phyloP scores from a whole-genome alignment of 2,888 invertebrate species.

The Gnatocerus cornutus region DNA sequence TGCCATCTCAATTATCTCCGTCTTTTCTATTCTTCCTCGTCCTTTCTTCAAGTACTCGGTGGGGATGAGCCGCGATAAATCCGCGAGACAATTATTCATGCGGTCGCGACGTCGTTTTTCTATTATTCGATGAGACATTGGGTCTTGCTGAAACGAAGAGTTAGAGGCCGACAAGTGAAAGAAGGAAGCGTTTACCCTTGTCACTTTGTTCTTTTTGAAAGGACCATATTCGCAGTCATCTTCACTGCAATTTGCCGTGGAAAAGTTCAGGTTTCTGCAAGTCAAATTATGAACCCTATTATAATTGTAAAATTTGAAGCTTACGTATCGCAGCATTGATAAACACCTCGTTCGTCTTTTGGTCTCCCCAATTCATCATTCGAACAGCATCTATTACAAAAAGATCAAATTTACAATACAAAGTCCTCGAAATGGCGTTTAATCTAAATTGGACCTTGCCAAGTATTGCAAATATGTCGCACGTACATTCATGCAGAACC shows the following conservation, averaged over 20 bases:
- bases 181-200: constrained; percentile 73
- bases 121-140: constrained; percentile 97
- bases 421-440: constrained; percentile 2
- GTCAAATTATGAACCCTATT: constrained; percentile 46
- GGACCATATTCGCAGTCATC: constrained; percentile 82
- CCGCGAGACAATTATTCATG: constrained; percentile 98
- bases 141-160: constrained; percentile 83
- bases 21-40: constrained; percentile 96
- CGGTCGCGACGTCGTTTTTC: constrained; percentile 96
- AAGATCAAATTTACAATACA: neutral
- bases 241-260: constrained; percentile 79
- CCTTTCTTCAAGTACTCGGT: constrained; percentile 95
- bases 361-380: constrained; percentile 73
- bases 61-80: constrained; percentile 93
- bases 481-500: too few relatives aligned
- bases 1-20: constrained; percentile 98
- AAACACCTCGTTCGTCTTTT: constrained; percentile 68
- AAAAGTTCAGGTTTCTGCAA: constrained; percentile 78
- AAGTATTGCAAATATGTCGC: neutral
- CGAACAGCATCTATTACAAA: constrained; percentile 70
- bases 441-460: neutral
- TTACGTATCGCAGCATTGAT: constrained; percentile 69
- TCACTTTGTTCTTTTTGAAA: constrained; percentile 83
- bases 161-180: neutral
- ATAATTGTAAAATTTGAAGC: constrained; percentile 48